Percentiles rank a stretch among this genome's conserved stretches.
Evolutionary conservation across 2,113 vertebrate genomes (phyloP).

Genomic region (Maccullochella peelii): DNA sequence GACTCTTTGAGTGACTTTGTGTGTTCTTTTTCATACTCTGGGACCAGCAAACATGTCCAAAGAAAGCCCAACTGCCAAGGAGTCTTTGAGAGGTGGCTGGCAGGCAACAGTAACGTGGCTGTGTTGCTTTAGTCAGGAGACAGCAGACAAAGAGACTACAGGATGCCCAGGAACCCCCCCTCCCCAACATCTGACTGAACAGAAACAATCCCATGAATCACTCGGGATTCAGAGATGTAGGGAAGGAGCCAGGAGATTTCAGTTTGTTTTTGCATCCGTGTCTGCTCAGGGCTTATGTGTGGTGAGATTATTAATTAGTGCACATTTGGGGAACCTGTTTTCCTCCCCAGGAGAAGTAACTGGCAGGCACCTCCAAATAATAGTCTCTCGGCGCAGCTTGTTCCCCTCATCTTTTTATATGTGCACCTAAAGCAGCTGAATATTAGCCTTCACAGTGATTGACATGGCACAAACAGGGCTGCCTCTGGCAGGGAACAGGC

Average conservation of each 20-base stretch:
- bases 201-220: slow-evolving; percentile 84
- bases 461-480: slow-evolving; percentile 39
- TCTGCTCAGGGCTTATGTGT: slow-evolving; percentile 69
- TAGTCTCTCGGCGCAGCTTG: slow-evolving; percentile 56
- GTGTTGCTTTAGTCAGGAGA: slow-evolving; percentile 74
- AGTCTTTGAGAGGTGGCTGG: slow-evolving; percentile 69
- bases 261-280: slow-evolving; percentile 79
- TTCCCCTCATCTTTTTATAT: slow-evolving; percentile 52
- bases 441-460: slow-evolving; percentile 51
- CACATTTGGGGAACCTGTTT: slow-evolving; percentile 70
- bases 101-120: slow-evolving; percentile 72
- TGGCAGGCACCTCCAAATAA: slow-evolving; percentile 67
- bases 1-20: slow-evolving; percentile 38
- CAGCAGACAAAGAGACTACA: slow-evolving; percentile 84
- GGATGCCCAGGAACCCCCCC: slow-evolving; percentile 76
- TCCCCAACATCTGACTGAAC: slow-evolving; percentile 78
- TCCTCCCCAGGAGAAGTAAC: slow-evolving; percentile 68
- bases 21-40: slow-evolving; percentile 1
- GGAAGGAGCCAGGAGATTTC: slow-evolving; percentile 80
- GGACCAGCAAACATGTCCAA: slow-evolving; percentile 52
- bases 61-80: slow-evolving; percentile 54
- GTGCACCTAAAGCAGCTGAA: slow-evolving; percentile 33
- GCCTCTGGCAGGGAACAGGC: slow-evolving; percentile 59
- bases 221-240: slow-evolving; percentile 75
- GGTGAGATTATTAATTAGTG: slow-evolving; percentile 82